Percentiles rank a stretch among this genome's conserved stretches.
phyloP scores from a whole-genome alignment of 2,888 invertebrate species.

The Isoperla grammatica region DNA sequence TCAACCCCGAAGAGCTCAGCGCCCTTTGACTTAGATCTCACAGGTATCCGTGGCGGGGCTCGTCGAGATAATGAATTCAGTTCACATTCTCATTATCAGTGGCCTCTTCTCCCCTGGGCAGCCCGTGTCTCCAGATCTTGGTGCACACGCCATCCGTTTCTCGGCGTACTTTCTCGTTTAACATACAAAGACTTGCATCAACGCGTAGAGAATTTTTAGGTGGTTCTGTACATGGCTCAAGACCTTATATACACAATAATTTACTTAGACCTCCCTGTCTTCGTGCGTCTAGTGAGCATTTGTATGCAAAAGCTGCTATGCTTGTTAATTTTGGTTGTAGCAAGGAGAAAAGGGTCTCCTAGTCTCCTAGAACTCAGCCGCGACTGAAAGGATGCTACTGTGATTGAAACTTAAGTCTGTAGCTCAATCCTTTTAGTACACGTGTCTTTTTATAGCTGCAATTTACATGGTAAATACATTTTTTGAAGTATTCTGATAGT shows the following conservation, averaged over 20 bases:
- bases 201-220: too few species aligned
- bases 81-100: conserved; percentile 9
- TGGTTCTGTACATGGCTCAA: too few species aligned
- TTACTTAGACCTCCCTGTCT: conserved; percentile 10
- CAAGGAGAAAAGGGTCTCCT: neutral
- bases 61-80: conserved; percentile 8
- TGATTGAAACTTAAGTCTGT: conserved; percentile 17
- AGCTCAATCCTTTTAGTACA: conserved; percentile 16
- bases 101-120: too few species aligned
- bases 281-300: conserved; percentile 14
- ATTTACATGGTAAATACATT: conserved; percentile 29
- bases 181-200: too few species aligned
- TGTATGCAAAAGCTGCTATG: conserved; percentile 22
- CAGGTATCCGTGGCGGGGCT: too few species aligned
- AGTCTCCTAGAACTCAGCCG: too few species aligned
- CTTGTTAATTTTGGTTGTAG: conserved; percentile 17
- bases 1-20: too few species aligned
- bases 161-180: too few species aligned
- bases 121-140: too few species aligned
- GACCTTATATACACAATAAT: conserved; percentile 2
- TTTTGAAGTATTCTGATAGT: conserved; percentile 21
- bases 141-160: too few species aligned
- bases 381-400: neutral
- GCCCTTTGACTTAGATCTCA: too few species aligned
- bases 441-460: conserved; percentile 27